A percentile compares a stretch with the other conserved stretches of the same genome.
phyloP scores from a whole-genome alignment of 2,797 vertebrate species.

The Sebastes miniatus region DNA sequence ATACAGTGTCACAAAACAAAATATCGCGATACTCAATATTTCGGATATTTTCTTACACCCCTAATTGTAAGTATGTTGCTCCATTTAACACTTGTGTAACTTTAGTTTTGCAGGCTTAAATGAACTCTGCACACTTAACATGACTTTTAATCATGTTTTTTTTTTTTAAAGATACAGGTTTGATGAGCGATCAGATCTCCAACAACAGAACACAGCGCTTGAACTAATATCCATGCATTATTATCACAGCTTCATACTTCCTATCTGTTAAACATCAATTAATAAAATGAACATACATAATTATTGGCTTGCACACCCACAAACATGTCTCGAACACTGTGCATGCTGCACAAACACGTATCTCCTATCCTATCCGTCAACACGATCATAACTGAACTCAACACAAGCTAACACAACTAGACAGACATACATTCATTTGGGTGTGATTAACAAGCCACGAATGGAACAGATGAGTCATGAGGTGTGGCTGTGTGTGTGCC shows the following conservation, averaged over 20 bases:
- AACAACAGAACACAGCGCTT: neutral
- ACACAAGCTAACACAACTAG: neutral
- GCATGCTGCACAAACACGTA: neutral
- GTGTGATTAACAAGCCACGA: neutral
- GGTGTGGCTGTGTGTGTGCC: neutral
- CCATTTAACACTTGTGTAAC: neutral
- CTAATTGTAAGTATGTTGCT: neutral
- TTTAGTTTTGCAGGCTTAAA: neutral
- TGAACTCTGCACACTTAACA: neutral
- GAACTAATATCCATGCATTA: neutral
- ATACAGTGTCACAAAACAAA: too few relatives aligned
- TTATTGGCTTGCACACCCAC: neutral
- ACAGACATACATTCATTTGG: neutral
- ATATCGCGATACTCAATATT: too few relatives aligned
- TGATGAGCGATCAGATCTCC: neutral
- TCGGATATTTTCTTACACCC: too few relatives aligned
- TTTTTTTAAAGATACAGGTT: neutral
- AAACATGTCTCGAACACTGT: neutral
- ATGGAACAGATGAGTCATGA: constrained; percentile 27
- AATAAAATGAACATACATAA: too few relatives aligned
- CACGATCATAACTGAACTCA: neutral
- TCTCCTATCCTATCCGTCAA: neutral
- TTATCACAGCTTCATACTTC: neutral
- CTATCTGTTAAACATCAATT: neutral
- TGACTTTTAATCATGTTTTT: neutral